Evolutionary conservation across 1,140 invertebrate species (phyloP), one percentile per base, ranked within the genome.

Genomic region (Caenorhabditis tropicalis): DNA sequence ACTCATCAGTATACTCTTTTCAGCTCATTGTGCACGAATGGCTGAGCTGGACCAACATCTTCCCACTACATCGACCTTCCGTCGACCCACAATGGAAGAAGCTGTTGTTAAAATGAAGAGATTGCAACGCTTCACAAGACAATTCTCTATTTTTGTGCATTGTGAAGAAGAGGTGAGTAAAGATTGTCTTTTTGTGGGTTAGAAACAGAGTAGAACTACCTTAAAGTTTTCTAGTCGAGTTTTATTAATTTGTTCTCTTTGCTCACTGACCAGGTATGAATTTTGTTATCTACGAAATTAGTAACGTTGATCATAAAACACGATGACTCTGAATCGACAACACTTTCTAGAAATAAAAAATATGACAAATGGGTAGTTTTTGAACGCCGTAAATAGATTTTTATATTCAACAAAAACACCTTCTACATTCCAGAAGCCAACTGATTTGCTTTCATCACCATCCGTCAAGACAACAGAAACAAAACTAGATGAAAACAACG

Each of bases 91-190:
- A 19, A 74, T 74, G 36, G 65, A 74, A n/a, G 36, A 46, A 24
- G 65, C 65, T 4, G 65, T 74, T 15, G 65, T 74, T 5, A 74
- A 74, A n/a, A 74, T 74, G 65, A 74, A 74, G 36, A 39, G 65
- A 24, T 7, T 74, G 1, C 65, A 74, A 46, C 65, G 65, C 7
- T 74, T 74, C 36, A 74, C 65, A 10, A 74, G 65, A 43, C 65
- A 74, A 43, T 74, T 74, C 36, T 74, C 65, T 2, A 74, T 74
- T 43, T 74, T 74, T 43, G 36, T 74, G 9, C 65, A 74, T 43
- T 24, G 36, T 15, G 65, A 74, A 27, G 65, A 74, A 1, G 65
- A 74, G n/a, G 65, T 74, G 65, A 74, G 65, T 15, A 6, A 43
- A 43, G 12, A 12, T 58, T 1, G 6, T 58, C 5, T 58, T 58